Evolutionary conservation across 2,113 vertebrate genomes (phyloP).

Genomic region (Murina feae): DNA sequence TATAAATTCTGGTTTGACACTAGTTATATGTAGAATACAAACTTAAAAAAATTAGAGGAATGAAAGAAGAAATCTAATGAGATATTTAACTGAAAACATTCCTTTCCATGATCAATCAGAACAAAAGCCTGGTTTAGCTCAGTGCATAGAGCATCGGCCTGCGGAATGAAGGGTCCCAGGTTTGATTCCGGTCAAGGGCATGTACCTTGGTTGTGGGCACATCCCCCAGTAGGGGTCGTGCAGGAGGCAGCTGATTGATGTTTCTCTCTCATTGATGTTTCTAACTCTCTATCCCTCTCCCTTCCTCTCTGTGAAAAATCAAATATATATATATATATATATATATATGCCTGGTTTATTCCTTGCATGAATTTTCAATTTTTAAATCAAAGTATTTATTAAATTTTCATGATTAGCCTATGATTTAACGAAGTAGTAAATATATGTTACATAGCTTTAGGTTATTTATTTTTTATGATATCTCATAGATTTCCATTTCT

Average conservation of each 20-base stretch:
- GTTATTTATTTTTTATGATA: neutral
- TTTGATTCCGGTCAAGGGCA: no score
- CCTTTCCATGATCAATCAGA: neutral
- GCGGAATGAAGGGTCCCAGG: no score
- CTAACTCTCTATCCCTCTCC: no score
- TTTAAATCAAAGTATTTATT: neutral
- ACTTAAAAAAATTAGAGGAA: neutral
- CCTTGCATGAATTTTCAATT: neutral
- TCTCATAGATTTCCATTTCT: neutral
- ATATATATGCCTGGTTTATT: neutral
- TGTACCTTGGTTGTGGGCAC: no score
- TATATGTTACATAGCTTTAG: neutral
- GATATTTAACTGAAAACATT: neutral
- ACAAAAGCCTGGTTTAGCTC: neutral
- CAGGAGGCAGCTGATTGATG: no score
- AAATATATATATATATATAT: no score
- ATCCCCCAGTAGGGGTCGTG: no score
- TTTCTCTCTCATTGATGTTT: no score
- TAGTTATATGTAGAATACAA: neutral
- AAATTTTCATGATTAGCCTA: neutral
- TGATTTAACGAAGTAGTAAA: slow-evolving; percentile 1
- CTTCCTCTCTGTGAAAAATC: no score
- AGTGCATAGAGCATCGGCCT: no score
- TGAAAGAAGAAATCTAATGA: neutral
- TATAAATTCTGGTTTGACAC: slow-evolving; percentile 12